phyloP scores from a whole-genome alignment of 2,888 invertebrate genomes.

The Iphiclides podalirius region DNA sequence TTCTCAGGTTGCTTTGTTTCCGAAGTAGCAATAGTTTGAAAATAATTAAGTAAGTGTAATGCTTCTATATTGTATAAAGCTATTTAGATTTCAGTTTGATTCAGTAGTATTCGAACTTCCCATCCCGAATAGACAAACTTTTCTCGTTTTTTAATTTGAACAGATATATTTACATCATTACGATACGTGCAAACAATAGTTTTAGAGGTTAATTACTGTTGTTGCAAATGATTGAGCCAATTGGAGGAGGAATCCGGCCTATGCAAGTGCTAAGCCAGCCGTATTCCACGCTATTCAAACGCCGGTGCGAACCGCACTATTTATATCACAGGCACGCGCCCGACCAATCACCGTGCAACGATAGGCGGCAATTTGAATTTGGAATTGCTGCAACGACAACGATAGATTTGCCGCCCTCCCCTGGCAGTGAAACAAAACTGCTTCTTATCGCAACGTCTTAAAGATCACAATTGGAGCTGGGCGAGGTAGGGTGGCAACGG shows the following conservation, averaged over 20 bases:
- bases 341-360: slow-evolving; percentile 71
- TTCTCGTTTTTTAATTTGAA: no score
- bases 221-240: no score
- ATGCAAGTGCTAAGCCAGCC: slow-evolving; percentile 40
- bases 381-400: slow-evolving; percentile 55
- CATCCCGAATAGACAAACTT: no score
- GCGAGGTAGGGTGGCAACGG: not conserved
- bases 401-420: slow-evolving; percentile 38
- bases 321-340: slow-evolving; percentile 70
- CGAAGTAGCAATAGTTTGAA: no score
- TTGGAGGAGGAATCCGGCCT: not conserved
- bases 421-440: slow-evolving; percentile 18
- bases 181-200: no score
- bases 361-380: slow-evolving; percentile 74
- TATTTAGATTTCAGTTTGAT: no score
- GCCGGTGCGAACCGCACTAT: slow-evolving; percentile 67
- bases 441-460: slow-evolving; percentile 24
- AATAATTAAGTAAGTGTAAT: no score
- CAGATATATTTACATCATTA: no score
- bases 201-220: no score
- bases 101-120: no score
- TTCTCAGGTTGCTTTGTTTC: no score
- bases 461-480: slow-evolving; percentile 19
- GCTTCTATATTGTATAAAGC: no score
- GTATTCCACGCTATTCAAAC: slow-evolving; percentile 58